phyloP scores from a whole-genome alignment of 2,888 invertebrate species.

The Phyto melanocephala region DNA sequence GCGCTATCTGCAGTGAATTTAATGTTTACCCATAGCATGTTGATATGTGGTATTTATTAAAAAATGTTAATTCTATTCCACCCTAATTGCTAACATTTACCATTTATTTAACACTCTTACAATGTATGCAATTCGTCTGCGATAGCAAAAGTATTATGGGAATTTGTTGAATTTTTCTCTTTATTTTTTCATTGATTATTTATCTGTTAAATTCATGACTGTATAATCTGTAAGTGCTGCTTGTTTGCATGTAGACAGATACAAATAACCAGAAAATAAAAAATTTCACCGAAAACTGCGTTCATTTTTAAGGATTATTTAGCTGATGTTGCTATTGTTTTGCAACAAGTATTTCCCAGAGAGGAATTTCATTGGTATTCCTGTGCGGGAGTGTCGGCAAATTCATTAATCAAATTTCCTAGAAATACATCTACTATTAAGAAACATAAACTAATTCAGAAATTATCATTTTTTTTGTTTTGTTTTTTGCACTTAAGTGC shows the following conservation, averaged over 20 bases:
- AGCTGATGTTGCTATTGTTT: constrained; percentile 24
- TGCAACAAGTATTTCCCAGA: constrained; percentile 19
- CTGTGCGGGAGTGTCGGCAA: constrained; percentile 53
- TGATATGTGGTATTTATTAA: no score
- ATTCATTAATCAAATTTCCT: constrained; percentile 56
- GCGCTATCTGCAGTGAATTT: no score
- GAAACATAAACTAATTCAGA: constrained; percentile 12
- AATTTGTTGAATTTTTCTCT: background rate
- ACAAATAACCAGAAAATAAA: constrained; percentile 36
- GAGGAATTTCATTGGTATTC: constrained; percentile 1
- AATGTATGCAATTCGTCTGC: no score
- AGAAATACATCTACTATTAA: constrained; percentile 4
- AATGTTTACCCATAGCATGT: no score
- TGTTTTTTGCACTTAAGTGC: constrained; percentile 25
- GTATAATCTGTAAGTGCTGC: constrained; percentile 15
- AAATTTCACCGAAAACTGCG: no score
- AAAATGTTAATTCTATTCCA: no score
- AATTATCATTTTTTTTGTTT: background rate
- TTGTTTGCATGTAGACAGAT: background rate
- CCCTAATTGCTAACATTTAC: no score
- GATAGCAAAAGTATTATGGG: no score
- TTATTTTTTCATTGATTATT: constrained; percentile 9
- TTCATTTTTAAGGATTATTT: constrained; percentile 51
- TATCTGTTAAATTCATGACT: constrained; percentile 14
- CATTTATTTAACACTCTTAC: no score